Evolutionary conservation across 2,888 invertebrate species (phyloP).

Genomic region (Listrodromus nycthemerus): DNA sequence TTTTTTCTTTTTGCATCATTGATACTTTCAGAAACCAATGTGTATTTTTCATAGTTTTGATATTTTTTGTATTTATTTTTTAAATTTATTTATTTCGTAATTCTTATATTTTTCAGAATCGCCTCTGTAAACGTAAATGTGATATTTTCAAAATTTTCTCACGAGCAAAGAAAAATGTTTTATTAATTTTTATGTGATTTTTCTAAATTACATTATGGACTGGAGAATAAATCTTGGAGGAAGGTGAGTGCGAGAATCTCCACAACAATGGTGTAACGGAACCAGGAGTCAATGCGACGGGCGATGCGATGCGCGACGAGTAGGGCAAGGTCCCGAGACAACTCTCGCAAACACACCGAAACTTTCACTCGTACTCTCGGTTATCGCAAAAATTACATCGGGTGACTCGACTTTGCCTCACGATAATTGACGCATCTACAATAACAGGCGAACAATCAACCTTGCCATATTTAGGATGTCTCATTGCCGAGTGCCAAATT

Average conservation of each 20-base stretch:
- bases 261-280: neutral
- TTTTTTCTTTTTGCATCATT: no score
- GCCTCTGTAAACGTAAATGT: no score
- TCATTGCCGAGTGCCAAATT: neutral
- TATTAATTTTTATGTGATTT: neutral
- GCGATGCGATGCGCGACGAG: neutral
- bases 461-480: neutral
- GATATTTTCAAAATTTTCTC: neutral
- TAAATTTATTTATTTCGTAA: no score
- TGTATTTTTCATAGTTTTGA: no score
- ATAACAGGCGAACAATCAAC: neutral
- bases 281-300: neutral
- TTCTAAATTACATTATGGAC: neutral
- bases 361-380: slow-evolving; percentile 19
- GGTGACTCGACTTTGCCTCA: slow-evolving; percentile 24
- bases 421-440: neutral
- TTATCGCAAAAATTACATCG: neutral
- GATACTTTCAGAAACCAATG: no score
- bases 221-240: neutral
- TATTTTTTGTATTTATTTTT: no score
- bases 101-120: no score
- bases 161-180: neutral
- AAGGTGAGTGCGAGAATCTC: neutral
- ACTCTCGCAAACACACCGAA: neutral
- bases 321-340: slow-evolving; percentile 24